A percentile compares a stretch with the other conserved stretches of the same genome.
phyloP scores from a whole-genome alignment of 2,888 invertebrate species.

The Zaprionus bogoriensis region DNA sequence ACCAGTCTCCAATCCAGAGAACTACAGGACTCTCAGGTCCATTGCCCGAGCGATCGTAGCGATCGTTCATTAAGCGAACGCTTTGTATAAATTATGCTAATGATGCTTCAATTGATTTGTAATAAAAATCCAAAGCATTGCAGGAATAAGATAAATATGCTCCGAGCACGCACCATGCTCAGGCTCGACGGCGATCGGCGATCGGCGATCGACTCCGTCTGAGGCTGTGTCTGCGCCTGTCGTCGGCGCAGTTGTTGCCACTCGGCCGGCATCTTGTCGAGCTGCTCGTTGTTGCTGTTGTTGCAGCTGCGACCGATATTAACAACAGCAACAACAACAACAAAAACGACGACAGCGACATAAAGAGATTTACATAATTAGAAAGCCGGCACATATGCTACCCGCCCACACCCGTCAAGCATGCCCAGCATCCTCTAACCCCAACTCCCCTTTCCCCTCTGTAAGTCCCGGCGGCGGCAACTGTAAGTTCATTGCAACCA shows the following conservation, averaged over 20 bases:
- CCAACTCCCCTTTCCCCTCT: not conserved
- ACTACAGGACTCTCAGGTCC: no score
- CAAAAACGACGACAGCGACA: constrained; percentile 16
- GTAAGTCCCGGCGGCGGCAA: constrained; percentile 14
- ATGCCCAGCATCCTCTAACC: not conserved
- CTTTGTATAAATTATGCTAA: constrained; percentile 84
- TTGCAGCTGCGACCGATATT: constrained; percentile 26
- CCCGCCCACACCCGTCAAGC: constrained; percentile 44
- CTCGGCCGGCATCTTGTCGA: constrained; percentile 14
- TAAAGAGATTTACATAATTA: constrained; percentile 69
- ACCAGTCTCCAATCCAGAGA: not conserved
- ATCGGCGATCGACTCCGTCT: not conserved
- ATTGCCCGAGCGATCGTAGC: constrained; percentile 32
- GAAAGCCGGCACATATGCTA: constrained; percentile 75
- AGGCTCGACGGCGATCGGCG: constrained; percentile 18
- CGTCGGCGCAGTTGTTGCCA: constrained; percentile 29
- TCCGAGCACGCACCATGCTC: constrained; percentile 80
- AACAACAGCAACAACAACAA: constrained; percentile 18
- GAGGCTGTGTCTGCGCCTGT: constrained; percentile 28
- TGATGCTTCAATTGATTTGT: constrained; percentile 84
- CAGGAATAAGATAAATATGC: constrained; percentile 82
- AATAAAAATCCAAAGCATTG: constrained; percentile 82
- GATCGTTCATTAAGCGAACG: constrained; percentile 82
- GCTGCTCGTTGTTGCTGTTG: constrained; percentile 35
- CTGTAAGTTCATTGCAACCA: constrained; percentile 38